A percentile compares a stretch with the other conserved stretches of the same genome.
Evolutionary conservation across 2,113 vertebrate genomes (phyloP).

Genomic region (Macrotus californicus): DNA sequence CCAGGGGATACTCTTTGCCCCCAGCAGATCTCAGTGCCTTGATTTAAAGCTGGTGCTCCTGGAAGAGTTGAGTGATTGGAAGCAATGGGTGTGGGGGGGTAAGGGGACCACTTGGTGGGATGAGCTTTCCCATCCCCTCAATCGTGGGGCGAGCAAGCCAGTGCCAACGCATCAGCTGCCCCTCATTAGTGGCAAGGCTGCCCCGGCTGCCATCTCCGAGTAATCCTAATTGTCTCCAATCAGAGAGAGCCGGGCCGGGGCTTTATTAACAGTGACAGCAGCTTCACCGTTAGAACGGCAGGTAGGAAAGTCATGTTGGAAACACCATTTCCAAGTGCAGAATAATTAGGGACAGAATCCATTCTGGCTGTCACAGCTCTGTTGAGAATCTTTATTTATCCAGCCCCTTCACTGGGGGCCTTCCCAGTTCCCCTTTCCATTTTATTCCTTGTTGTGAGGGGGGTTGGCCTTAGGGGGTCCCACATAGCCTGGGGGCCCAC

Average conservation of each 20-base stretch:
- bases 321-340: not conserved
- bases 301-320: conserved; percentile 41
- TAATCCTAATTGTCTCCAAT: conserved; percentile 68
- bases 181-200: conserved; percentile 41
- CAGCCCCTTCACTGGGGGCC: not conserved
- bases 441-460: not conserved
- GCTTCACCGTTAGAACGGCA: conserved; percentile 16
- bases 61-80: conserved; percentile 4
- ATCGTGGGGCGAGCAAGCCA: not conserved
- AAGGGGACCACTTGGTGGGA: not conserved
- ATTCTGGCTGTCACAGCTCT: not conserved
- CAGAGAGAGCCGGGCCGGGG: not conserved
- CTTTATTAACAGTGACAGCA: conserved; percentile 47
- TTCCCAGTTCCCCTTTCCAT: not conserved
- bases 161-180: conserved; percentile 27
- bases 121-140: not conserved
- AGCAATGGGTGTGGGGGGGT: not conserved
- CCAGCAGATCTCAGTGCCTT: not conserved
- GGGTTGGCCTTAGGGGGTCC: not conserved
- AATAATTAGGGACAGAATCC: conserved; percentile 28
- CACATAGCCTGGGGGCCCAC: not conserved
- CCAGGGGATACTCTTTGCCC: not conserved
- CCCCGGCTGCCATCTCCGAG: conserved; percentile 25
- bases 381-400: not conserved
- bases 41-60: conserved; percentile 15